These are phyloP conservation scores for Andrena flavipes DNA, from an alignment of 2,888 invertebrate genomes.

Conservation along the genomic window DNA sequence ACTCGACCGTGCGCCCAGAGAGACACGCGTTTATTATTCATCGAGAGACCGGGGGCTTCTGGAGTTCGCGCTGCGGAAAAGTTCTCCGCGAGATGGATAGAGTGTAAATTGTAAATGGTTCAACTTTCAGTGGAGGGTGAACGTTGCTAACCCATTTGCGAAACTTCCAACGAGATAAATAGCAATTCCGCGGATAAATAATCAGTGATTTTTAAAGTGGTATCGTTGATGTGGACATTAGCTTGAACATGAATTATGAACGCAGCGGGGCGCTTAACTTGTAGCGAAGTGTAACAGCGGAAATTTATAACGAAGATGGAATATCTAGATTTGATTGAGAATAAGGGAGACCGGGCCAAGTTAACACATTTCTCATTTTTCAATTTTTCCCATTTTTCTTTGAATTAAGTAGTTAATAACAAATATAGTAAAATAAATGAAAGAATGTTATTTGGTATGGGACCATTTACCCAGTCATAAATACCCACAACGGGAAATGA, in stretches of 20 bases:
- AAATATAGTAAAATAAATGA: background rate
- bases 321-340: too few species aligned
- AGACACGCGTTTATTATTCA: slow-evolving; percentile 18
- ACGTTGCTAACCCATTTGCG: slow-evolving; percentile 1
- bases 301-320: too few species aligned
- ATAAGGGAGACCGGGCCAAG: too few species aligned
- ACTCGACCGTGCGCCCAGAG: background rate
- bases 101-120: slow-evolving; percentile 3
- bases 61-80: background rate
- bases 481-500: background rate
- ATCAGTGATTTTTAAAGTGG: background rate
- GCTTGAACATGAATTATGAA: background rate
- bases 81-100: background rate
- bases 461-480: background rate
- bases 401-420: background rate
- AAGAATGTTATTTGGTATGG: background rate
- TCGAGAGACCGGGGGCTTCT: slow-evolving; percentile 6
- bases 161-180: slow-evolving; percentile 10
- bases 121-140: background rate
- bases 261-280: too few species aligned
- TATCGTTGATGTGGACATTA: background rate
- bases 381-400: background rate
- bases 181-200: background rate
- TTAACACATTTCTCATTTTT: too few species aligned
- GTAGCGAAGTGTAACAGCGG: too few species aligned